Conservation (phyloP, 2,888 invertebrate species). For the Tenthredo livida region DNA sequence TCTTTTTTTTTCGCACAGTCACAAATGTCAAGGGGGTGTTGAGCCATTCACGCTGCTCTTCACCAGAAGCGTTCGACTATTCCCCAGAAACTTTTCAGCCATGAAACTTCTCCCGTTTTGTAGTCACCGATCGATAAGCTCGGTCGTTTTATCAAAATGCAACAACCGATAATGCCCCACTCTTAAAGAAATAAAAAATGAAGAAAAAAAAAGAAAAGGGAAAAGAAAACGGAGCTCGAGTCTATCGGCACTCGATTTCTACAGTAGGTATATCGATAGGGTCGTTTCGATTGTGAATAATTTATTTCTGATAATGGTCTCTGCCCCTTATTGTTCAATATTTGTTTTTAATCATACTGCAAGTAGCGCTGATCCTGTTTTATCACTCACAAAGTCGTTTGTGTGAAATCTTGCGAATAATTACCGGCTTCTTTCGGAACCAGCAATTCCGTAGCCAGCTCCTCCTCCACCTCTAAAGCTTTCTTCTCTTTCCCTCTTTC, state of each 20-base stretch:
- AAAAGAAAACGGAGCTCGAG: neutral
- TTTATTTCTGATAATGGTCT: neutral
- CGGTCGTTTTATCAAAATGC: conserved; percentile 1
- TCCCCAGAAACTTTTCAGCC: neutral
- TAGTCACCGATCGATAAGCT: neutral
- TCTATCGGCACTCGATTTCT: neutral
- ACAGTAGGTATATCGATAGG: neutral
- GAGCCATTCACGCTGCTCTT: conserved; percentile 38
- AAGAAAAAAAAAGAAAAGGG: neutral
- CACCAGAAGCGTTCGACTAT: conserved; percentile 27
- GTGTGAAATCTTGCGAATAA: conserved; percentile 45
- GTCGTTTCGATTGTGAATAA: neutral
- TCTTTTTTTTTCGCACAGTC: conserved; percentile 33
- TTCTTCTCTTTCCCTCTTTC: conserved; percentile 6
- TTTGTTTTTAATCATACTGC: conserved; percentile 29
- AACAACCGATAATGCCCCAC: conserved; percentile 21
- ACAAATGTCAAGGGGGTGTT: conserved; percentile 49
- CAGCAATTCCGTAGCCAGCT: conserved; percentile 18
- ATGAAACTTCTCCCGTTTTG: neutral
- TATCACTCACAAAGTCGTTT: conserved; percentile 15
- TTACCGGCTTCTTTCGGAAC: conserved; percentile 43
- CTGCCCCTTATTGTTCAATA: neutral
- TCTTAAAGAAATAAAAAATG: neutral
- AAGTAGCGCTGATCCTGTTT: neutral
- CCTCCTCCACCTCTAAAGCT: conserved; percentile 12